Conservation (phyloP, 2,113 vertebrate genomes). For the Romanogobio albipinnatus region DNA sequence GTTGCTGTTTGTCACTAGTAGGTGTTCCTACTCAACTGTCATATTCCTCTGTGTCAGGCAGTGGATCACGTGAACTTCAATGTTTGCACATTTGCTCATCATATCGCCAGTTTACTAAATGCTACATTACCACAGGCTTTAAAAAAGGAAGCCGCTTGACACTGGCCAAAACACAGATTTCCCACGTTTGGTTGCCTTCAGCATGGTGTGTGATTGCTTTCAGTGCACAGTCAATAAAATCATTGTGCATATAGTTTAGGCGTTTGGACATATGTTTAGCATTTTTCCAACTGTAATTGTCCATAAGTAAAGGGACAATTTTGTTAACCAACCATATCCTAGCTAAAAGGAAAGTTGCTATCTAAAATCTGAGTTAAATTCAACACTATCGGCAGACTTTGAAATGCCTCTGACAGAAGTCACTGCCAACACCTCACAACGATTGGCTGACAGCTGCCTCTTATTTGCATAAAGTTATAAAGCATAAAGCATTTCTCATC, state of each 20-base stretch:
- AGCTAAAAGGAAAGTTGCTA: neutral
- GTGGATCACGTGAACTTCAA: neutral
- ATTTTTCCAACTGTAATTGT: neutral
- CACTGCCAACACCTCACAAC: neutral
- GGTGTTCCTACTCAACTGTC: neutral
- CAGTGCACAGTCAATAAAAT: neutral
- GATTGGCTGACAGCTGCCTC: neutral
- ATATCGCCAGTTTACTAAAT: neutral
- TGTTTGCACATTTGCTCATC: neutral
- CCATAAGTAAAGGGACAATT: neutral
- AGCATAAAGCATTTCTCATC: neutral
- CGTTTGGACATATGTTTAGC: neutral
- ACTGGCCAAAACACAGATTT: neutral
- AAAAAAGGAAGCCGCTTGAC: neutral
- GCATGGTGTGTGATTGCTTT: neutral
- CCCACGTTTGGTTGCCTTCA: neutral
- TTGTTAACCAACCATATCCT: neutral
- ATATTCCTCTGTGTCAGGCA: neutral
- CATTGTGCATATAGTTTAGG: neutral
- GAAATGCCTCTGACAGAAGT: neutral
- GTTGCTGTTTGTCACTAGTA: neutral
- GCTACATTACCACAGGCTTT: too few relatives aligned
- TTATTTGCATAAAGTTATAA: conserved; percentile 7
- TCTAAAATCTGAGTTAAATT: neutral
- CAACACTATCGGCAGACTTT: neutral